A percentile compares a stretch with the other conserved stretches of the same genome.
Conservation (phyloP, 2,797 vertebrate genomes). For the Rhabdophis nuchalis region DNA sequence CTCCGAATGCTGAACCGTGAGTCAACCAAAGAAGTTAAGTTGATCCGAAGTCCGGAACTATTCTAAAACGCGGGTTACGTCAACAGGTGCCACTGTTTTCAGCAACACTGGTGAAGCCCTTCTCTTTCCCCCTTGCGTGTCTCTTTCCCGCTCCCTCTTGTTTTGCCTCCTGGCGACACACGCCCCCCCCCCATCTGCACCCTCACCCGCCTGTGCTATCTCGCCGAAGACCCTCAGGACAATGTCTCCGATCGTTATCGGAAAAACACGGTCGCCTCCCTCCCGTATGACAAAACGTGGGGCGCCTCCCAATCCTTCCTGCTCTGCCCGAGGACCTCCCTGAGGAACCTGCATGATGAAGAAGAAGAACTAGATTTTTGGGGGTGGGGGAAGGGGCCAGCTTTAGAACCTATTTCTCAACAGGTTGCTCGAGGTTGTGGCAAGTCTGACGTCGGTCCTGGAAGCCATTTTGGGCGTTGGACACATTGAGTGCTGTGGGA, state of each 20-base stretch:
- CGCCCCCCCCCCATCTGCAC: no score
- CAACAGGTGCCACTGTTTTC: background rate
- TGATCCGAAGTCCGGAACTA: background rate
- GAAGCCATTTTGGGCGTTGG: no score
- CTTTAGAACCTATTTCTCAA: background rate
- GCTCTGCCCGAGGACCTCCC: background rate
- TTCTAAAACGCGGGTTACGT: no score
- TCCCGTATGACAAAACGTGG: background rate
- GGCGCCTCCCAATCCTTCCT: background rate
- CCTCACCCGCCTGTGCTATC: no score
- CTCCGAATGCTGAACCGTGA: background rate
- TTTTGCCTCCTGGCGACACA: background rate
- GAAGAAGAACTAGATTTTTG: background rate
- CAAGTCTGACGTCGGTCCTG: no score
- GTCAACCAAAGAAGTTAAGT: background rate
- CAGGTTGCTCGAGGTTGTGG: background rate
- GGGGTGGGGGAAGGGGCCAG: background rate
- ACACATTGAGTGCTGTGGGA: no score
- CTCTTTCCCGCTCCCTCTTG: background rate
- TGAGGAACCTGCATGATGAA: background rate
- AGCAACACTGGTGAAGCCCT: accelerated
- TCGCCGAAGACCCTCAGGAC: background rate
- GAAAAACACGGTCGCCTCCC: background rate
- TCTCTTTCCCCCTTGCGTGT: background rate
- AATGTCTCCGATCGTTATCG: background rate